Evolutionary conservation across 2,113 vertebrate genomes (phyloP).

Genomic region (Centrocercus urophasianus): DNA sequence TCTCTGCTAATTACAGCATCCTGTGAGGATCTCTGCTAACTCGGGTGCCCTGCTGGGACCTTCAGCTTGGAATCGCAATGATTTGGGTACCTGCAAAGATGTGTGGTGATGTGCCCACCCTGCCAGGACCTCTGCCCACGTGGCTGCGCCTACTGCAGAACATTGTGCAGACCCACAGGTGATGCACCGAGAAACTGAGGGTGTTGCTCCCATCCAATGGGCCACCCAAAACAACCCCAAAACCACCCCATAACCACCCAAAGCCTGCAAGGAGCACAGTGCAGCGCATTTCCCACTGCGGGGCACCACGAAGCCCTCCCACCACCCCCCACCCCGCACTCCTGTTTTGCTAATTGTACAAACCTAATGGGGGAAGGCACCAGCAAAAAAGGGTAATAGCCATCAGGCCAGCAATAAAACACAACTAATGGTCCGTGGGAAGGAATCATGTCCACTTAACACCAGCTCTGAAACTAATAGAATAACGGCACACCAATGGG

Average conservation of each 20-base stretch:
- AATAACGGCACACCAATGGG: conserved; percentile 65
- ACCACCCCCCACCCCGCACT: conserved; percentile 2
- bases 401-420: conserved; percentile 84
- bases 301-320: not conserved
- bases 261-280: accelerated
- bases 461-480: conserved; percentile 78
- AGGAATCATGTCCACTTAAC: conserved; percentile 85
- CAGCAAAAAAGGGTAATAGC: conserved; percentile 80
- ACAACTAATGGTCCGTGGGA: conserved; percentile 84
- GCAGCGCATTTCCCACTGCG: not conserved
- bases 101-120: too few species aligned
- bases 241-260: not conserved
- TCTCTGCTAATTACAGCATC: not conserved
- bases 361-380: conserved; percentile 82
- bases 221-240: not conserved
- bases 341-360: conserved; percentile 79
- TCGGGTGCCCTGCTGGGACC: not conserved
- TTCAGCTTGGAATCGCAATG: too few species aligned
- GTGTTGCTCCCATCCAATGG: not conserved
- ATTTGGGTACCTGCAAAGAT: too few species aligned
- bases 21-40: not conserved
- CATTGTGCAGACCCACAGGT: not conserved
- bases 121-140: not conserved
- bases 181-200: not conserved
- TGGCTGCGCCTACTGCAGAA: not conserved